A percentile compares a stretch with the other conserved stretches of the same genome.
phyloP scores from a whole-genome alignment of 2,113 vertebrate genomes.

The Empidonax alnorum region DNA sequence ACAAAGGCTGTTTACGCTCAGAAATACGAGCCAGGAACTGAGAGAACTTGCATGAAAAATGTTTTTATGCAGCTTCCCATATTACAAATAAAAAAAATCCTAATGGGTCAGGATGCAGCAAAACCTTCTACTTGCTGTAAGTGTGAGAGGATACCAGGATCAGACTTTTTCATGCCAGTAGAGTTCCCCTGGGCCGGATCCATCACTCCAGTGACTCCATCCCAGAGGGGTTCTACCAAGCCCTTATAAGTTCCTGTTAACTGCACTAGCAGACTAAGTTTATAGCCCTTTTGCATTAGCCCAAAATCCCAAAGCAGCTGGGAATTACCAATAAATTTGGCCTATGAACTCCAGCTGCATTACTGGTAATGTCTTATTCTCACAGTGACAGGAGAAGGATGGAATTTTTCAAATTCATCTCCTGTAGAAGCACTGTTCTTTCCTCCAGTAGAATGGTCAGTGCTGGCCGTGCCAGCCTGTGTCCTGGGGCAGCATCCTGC shows the following conservation, averaged over 20 bases:
- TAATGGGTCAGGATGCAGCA: not conserved
- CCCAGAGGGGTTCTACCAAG: not conserved
- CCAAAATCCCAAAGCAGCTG: not conserved
- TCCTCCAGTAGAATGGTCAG: not conserved
- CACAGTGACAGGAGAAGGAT: not conserved
- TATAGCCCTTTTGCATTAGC: not conserved
- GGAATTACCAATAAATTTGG: not conserved
- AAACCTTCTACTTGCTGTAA: not conserved
- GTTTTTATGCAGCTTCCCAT: not conserved
- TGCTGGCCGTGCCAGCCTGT: not conserved
- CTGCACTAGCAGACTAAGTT: not conserved
- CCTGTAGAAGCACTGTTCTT: not conserved
- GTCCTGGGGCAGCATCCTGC: not conserved
- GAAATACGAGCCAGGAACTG: not conserved
- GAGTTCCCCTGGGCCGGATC: not conserved
- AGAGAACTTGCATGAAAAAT: not conserved
- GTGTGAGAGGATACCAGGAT: not conserved
- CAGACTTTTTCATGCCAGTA: not conserved
- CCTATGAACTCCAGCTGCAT: not conserved
- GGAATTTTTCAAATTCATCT: not conserved
- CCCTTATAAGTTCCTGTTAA: not conserved
- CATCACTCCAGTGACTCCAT: not conserved
- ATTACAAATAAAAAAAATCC: not conserved
- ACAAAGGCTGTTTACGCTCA: not conserved
- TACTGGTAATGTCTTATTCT: not conserved